Percentiles rank a stretch among this genome's conserved stretches.
These are phyloP conservation scores for Heterohyrax brucei DNA, from an alignment of 2,797 vertebrate genomes.

Conservation along the genomic window DNA sequence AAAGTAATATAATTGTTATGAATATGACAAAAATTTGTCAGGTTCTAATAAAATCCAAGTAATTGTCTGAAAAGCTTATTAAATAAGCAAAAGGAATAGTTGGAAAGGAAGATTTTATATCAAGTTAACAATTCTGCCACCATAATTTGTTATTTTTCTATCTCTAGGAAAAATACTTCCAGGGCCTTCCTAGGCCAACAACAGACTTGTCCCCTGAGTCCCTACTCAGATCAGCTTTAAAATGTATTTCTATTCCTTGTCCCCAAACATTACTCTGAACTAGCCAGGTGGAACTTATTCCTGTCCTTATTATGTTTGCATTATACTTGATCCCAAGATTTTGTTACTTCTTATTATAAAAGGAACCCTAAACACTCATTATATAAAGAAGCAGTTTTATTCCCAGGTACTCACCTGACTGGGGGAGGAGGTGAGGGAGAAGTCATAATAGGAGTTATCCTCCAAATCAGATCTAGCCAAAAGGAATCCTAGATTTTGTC, in stretches of 20 bases:
- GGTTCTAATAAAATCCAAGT: not conserved
- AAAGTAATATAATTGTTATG: not conserved
- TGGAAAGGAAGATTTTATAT: slow-evolving; percentile 5
- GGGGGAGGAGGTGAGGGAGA: not conserved
- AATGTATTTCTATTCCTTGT: not conserved
- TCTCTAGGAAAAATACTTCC: not conserved
- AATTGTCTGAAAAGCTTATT: slow-evolving; percentile 20
- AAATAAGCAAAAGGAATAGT: not conserved
- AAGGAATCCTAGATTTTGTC: not conserved
- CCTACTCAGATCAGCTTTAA: slow-evolving; percentile 5
- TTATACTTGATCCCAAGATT: not conserved
- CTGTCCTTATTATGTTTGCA: not conserved
- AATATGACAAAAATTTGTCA: not conserved
- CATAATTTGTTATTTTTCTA: slow-evolving; percentile 24
- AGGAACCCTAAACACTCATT: not conserved
- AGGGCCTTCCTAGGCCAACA: not conserved
- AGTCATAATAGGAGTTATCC: not conserved
- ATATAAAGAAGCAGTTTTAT: not conserved
- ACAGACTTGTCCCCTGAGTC: not conserved
- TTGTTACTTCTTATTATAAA: not conserved
- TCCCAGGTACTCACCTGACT: not conserved
- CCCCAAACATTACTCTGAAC: not conserved
- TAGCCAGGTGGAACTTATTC: not conserved
- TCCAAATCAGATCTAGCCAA: not conserved
- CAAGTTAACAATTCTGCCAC: not conserved